phyloP scores from a whole-genome alignment of 2,888 invertebrate species.

The Meta bourneti region DNA sequence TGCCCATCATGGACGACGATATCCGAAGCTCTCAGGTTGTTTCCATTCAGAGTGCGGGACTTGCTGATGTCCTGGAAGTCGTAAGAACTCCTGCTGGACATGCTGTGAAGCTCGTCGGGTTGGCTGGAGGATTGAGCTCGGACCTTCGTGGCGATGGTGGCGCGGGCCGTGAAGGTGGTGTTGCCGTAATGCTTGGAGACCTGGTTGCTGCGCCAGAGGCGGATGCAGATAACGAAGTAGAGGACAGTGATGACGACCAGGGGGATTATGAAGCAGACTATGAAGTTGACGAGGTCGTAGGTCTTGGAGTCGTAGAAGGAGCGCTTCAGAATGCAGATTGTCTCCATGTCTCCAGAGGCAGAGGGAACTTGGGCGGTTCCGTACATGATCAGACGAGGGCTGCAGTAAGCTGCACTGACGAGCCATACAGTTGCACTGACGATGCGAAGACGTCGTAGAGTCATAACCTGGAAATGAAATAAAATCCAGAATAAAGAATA shows the following conservation, averaged over 20 bases:
- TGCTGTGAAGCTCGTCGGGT: constrained; percentile 43
- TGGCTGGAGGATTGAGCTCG: constrained; percentile 44
- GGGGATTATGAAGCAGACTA: constrained; percentile 90
- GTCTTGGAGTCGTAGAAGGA: constrained; percentile 88
- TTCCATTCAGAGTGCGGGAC: constrained; percentile 41
- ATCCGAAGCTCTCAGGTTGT: constrained; percentile 64
- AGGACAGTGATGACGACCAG: constrained; percentile 88
- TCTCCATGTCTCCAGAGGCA: constrained; percentile 81
- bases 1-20: constrained; percentile 70
- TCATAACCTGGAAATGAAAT: constrained; percentile 68
- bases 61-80: constrained; percentile 40
- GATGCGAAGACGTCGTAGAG: constrained; percentile 83
- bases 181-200: constrained; percentile 68
- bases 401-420: constrained; percentile 89
- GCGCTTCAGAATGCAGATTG: constrained; percentile 87
- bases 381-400: constrained; percentile 91
- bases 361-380: constrained; percentile 80
- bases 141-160: constrained; percentile 45
- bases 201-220: constrained; percentile 86
- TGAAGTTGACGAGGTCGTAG: constrained; percentile 90
- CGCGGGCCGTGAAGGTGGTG: constrained; percentile 62
- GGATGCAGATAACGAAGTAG: constrained; percentile 91
- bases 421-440: constrained; percentile 91
- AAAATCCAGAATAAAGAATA: background rate
- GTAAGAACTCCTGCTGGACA: constrained; percentile 49